These are phyloP conservation scores for Marasmarcha lunaedactyla DNA, from an alignment of 2,888 invertebrate species.

Conservation along the genomic window DNA sequence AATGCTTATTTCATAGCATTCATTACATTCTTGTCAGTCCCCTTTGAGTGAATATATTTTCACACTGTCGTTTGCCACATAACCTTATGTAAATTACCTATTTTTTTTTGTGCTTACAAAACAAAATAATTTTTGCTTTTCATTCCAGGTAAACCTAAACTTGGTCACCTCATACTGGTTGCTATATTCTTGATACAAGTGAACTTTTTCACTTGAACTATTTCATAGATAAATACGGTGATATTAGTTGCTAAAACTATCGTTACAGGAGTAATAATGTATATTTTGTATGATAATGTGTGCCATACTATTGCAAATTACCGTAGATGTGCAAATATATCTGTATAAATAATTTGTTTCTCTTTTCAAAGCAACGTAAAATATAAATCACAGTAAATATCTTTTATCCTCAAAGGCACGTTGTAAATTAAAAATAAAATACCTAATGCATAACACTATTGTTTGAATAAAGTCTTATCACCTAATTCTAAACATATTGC, in stretches of 20 bases:
- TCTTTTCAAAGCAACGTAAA: slow-evolving; percentile 36
- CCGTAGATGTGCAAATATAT: slow-evolving; percentile 57
- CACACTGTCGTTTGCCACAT: too few relatives aligned
- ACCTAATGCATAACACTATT: slow-evolving; percentile 4
- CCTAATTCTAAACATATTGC: too few relatives aligned
- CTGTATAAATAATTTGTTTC: slow-evolving; percentile 48
- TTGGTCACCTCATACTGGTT: slow-evolving; percentile 27
- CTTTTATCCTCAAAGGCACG: slow-evolving; percentile 51
- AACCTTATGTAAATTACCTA: too few relatives aligned
- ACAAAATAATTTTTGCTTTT: slow-evolving; percentile 7
- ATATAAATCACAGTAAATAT: slow-evolving; percentile 50
- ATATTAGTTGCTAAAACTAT: slow-evolving; percentile 60
- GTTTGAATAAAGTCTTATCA: background rate
- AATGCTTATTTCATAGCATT: too few relatives aligned
- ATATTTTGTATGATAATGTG: slow-evolving; percentile 67
- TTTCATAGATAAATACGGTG: slow-evolving; percentile 50
- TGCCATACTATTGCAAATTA: slow-evolving; percentile 60
- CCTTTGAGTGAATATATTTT: too few relatives aligned
- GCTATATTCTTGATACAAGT: background rate
- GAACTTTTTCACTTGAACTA: too few relatives aligned
- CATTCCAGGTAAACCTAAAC: slow-evolving; percentile 27
- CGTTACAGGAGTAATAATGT: slow-evolving; percentile 62
- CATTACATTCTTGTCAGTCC: too few relatives aligned
- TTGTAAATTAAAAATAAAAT: slow-evolving; percentile 20
- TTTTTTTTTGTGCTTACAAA: too few relatives aligned